phyloP scores from a whole-genome alignment of 2,888 invertebrate genomes.

The Rhopalosiphum nymphaeae region DNA sequence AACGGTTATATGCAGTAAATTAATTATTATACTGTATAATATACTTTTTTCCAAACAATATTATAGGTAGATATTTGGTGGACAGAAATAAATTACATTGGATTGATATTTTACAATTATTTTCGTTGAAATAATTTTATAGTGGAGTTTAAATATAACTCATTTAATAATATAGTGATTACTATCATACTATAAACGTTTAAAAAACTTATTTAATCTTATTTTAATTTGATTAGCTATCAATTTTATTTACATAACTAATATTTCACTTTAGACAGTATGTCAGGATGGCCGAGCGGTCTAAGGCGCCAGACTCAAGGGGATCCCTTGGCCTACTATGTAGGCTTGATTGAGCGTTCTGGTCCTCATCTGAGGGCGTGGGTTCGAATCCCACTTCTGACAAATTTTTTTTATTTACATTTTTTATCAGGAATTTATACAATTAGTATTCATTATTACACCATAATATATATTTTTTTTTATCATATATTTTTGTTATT shows the following conservation, averaged over 20 bases:
- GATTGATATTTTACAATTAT: neutral
- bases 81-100: neutral
- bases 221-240: neutral
- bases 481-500: neutral
- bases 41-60: no score
- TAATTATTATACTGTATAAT: no score
- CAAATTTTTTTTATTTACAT: constrained; percentile 68
- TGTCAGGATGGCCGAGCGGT: constrained; percentile 76
- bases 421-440: neutral
- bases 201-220: neutral
- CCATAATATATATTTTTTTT: neutral
- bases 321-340: constrained; percentile 69
- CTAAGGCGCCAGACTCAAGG: constrained; percentile 78
- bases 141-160: neutral
- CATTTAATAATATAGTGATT: neutral
- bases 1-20: no score
- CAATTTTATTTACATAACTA: neutral
- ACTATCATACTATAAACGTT: neutral
- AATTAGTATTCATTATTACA: neutral
- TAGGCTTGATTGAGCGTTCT: constrained; percentile 70
- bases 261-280: accelerated
- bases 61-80: no score
- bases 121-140: neutral
- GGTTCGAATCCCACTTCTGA: constrained; percentile 78
- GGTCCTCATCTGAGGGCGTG: constrained; percentile 75